Evolutionary conservation across 2,113 vertebrate species (phyloP).

Genomic region (Pluvianellus socialis): DNA sequence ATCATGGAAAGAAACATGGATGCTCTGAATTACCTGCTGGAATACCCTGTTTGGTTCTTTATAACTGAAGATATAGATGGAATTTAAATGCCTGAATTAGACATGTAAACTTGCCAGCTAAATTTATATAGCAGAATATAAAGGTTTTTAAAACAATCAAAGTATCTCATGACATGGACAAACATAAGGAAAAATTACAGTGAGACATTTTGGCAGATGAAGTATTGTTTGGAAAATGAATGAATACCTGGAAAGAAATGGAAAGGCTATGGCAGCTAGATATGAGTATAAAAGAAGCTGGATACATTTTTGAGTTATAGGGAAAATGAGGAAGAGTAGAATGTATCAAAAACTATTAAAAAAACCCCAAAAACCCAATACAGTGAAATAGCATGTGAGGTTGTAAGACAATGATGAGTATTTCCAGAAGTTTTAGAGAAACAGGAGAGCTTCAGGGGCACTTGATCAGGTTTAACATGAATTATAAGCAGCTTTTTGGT

Average conservation of each 20-base stretch:
- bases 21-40: neutral
- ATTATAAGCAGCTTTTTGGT: neutral
- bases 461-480: neutral
- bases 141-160: neutral
- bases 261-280: neutral
- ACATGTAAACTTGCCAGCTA: neutral
- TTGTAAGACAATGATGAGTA: neutral
- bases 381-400: neutral
- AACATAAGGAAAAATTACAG: neutral
- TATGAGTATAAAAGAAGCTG: neutral
- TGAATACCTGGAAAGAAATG: neutral
- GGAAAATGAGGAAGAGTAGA: neutral
- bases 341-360: neutral
- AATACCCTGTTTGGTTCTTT: neutral
- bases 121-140: neutral
- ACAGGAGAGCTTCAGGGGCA: neutral
- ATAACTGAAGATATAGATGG: neutral
- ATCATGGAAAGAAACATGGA: too few relatives aligned
- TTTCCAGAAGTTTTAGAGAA: neutral
- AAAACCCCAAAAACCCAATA: too few relatives aligned
- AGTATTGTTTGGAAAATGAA: neutral
- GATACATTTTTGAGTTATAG: neutral
- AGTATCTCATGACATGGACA: neutral
- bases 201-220: neutral
- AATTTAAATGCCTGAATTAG: neutral